phyloP scores from a whole-genome alignment of 2,888 invertebrate genomes.

The Archips crataeganus region DNA sequence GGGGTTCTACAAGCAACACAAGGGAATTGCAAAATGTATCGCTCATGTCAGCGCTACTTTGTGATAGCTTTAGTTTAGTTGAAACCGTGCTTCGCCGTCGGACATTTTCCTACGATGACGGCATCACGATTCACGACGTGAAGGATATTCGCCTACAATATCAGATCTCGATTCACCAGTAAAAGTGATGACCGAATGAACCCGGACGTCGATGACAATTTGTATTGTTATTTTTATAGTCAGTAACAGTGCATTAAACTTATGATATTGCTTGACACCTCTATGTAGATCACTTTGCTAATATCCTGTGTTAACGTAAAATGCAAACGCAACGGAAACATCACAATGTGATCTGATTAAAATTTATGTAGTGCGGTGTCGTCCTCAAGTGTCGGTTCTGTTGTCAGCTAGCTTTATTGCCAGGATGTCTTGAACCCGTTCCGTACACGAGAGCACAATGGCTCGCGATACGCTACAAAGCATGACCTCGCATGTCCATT shows the following conservation, averaged over 20 bases:
- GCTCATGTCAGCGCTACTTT: constrained; percentile 1
- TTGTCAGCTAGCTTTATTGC: constrained; percentile 48
- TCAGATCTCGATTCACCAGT: constrained; percentile 21
- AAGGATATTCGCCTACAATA: constrained; percentile 27
- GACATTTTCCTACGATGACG: constrained; percentile 32
- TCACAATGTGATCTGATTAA: constrained; percentile 28
- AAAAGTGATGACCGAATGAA: constrained; percentile 32
- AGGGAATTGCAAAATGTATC: not conserved
- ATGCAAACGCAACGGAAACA: constrained; percentile 11
- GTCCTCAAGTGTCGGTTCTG: constrained; percentile 27
- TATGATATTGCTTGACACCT: not conserved
- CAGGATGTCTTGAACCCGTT: constrained; percentile 66
- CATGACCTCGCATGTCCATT: constrained; percentile 70
- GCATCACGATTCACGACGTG: constrained; percentile 26
- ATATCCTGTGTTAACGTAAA: constrained; percentile 3
- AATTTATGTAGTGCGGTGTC: constrained; percentile 27
- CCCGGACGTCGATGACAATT: constrained; percentile 26
- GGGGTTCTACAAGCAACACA: not conserved
- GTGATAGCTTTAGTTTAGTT: constrained; percentile 9
- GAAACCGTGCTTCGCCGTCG: constrained; percentile 10
- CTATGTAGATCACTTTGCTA: not conserved
- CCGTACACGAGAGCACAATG: constrained; percentile 64
- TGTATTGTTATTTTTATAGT: constrained; percentile 2
- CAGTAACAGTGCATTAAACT: not conserved
- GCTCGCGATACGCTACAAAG: constrained; percentile 55